Evolutionary conservation across 1,140 invertebrate species (phyloP).

Genomic region (Brevipalpus yothersi): DNA sequence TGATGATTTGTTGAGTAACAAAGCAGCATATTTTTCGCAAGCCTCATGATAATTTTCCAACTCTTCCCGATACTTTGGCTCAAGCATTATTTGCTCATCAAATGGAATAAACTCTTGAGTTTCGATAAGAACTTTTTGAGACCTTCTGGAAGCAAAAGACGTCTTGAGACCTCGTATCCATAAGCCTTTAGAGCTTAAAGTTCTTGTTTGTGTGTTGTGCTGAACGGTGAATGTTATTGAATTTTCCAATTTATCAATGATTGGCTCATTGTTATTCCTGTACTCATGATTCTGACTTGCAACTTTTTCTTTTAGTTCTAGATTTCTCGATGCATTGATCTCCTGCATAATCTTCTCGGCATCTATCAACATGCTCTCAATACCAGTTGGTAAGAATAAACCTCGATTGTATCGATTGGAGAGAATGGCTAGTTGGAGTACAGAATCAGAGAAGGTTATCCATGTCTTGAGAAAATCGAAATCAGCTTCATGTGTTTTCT

Average conservation of each 20-base stretch:
- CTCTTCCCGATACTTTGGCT: no score
- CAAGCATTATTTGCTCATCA: not conserved
- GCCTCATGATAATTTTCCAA: no score
- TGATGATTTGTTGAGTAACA: not conserved
- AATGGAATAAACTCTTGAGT: not conserved
- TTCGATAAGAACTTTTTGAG: not conserved
- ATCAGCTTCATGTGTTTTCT: not conserved
- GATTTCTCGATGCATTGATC: slow-evolving; percentile 1
- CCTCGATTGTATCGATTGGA: slow-evolving; percentile 34
- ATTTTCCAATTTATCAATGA: not conserved
- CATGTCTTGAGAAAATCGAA: slow-evolving; percentile 17
- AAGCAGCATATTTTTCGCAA: no score
- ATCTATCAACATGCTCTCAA: slow-evolving; percentile 36
- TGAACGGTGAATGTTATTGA: not conserved
- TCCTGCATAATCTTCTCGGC: slow-evolving; percentile 3
- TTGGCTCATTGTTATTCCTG: no score
- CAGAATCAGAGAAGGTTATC: slow-evolving; percentile 28
- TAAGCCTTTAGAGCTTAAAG: not conserved
- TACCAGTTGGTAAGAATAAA: slow-evolving; percentile 59
- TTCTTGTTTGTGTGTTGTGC: not conserved
- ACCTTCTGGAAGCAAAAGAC: not conserved
- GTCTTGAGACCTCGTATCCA: not conserved
- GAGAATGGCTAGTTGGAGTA: slow-evolving; percentile 17
- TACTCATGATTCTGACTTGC: no score
- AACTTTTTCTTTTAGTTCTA: not conserved